Evolutionary conservation across 2,888 invertebrate species (phyloP).

Genomic region (Rapana venosa): DNA sequence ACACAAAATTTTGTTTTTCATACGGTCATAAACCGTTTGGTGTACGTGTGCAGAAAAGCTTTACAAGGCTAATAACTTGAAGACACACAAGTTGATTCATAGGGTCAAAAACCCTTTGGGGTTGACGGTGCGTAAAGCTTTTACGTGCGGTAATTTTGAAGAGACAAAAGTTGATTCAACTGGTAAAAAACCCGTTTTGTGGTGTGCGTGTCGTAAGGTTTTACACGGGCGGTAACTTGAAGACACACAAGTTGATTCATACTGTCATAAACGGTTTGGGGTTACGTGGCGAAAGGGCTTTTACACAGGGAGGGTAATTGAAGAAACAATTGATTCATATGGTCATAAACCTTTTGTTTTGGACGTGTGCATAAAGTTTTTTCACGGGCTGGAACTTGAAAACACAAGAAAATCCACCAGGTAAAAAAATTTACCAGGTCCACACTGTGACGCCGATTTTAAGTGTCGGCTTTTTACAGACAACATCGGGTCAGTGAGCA

Average conservation of each 20-base stretch:
- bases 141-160: not conserved
- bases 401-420: too few relatives aligned
- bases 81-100: not conserved
- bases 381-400: too few relatives aligned
- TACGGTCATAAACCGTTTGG: not conserved
- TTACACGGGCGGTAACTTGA: not conserved
- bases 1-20: too few relatives aligned
- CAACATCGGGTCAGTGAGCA: too few relatives aligned
- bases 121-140: not conserved
- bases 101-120: not conserved
- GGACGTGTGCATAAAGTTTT: too few relatives aligned
- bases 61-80: not conserved
- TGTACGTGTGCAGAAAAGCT: not conserved
- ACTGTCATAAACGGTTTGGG: not conserved
- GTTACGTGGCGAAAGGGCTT: too few relatives aligned
- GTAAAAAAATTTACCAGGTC: too few relatives aligned
- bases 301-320: too few relatives aligned
- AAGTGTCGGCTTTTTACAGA: too few relatives aligned
- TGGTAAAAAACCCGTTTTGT: not conserved
- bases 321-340: too few relatives aligned
- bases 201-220: not conserved
- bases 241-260: not conserved
- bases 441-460: too few relatives aligned
- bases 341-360: too few relatives aligned
- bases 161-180: slow-evolving; percentile 21